phyloP scores from a whole-genome alignment of 2,888 invertebrate genomes.

The Punctoribates punctum region DNA sequence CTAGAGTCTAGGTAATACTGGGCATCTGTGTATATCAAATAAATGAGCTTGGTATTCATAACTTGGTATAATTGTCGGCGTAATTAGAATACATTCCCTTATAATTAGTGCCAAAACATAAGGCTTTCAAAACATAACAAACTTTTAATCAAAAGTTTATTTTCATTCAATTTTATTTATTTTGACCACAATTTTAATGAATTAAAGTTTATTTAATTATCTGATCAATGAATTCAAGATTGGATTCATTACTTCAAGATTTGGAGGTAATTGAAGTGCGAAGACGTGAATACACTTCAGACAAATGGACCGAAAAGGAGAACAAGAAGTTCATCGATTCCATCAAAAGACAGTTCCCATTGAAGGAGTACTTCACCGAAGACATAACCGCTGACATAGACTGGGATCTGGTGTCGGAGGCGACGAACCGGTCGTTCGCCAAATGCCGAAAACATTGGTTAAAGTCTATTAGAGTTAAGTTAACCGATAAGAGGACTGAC shows the following conservation, averaged over 20 bases:
- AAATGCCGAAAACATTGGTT: constrained; percentile 15
- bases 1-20: too few species aligned
- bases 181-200: background rate
- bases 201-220: background rate
- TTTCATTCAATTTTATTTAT: too few species aligned
- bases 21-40: too few species aligned
- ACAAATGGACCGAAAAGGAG: background rate
- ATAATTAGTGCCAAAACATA: too few species aligned
- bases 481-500: background rate
- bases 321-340: constrained; percentile 6
- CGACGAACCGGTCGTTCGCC: background rate
- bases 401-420: background rate
- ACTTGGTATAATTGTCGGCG: too few species aligned
- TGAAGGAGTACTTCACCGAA: background rate
- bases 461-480: background rate
- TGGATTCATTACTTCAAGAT: background rate
- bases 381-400: background rate
- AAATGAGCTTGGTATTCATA: too few species aligned
- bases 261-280: background rate
- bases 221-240: background rate
- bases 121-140: too few species aligned
- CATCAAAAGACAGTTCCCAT: background rate
- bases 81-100: too few species aligned
- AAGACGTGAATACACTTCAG: background rate
- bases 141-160: too few species aligned